A percentile compares a stretch with the other conserved stretches of the same genome.
Conservation (phyloP, 2,797 vertebrate species). For the Percopsis omiscomaycus region DNA sequence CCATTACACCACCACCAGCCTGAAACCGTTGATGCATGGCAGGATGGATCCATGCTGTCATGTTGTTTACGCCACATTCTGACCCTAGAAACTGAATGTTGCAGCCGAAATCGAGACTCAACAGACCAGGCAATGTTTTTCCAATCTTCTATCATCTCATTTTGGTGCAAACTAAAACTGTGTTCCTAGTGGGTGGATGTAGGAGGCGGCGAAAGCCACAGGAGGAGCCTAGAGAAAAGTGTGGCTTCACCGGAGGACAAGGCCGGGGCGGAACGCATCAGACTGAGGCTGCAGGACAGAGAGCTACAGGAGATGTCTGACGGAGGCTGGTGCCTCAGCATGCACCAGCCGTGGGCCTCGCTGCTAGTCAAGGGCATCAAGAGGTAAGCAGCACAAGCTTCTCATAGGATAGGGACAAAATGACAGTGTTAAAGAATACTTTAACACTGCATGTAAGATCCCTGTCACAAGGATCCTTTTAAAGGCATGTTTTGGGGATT, state of each 20-base stretch:
- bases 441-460: background rate
- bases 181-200: slow-evolving; percentile 87
- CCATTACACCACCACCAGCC: too few species aligned
- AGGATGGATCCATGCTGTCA: too few species aligned
- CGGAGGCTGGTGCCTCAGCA: slow-evolving; percentile 93
- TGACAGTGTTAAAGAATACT: background rate
- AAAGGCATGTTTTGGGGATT: too few species aligned
- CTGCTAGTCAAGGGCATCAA: slow-evolving; percentile 91
- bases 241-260: slow-evolving; percentile 26
- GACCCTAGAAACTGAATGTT: too few species aligned
- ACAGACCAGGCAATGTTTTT: too few species aligned
- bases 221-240: slow-evolving; percentile 47
- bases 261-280: slow-evolving; percentile 64
- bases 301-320: slow-evolving; percentile 96
- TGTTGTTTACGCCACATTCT: too few species aligned
- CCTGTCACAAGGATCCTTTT: too few species aligned
- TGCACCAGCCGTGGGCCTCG: slow-evolving; percentile 98
- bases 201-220: slow-evolving; percentile 60
- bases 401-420: background rate
- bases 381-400: slow-evolving; percentile 67
- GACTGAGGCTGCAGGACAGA: slow-evolving; percentile 89
- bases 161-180: background rate
- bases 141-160: too few species aligned
- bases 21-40: too few species aligned
- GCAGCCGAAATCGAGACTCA: too few species aligned